These are phyloP conservation scores for Drosophila kurseongensis DNA, from an alignment of 1,140 invertebrate genomes.

Conservation along the genomic window DNA sequence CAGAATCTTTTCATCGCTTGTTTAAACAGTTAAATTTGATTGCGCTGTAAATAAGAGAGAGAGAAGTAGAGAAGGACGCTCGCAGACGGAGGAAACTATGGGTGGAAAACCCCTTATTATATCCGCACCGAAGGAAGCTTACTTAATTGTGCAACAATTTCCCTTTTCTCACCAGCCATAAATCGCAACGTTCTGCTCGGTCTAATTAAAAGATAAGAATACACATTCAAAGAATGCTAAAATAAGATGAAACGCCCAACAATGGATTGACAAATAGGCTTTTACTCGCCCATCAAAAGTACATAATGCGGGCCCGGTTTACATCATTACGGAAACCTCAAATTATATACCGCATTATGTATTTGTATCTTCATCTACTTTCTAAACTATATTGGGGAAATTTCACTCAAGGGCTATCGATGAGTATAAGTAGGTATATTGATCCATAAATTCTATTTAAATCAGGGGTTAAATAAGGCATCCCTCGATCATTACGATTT, in stretches of 20 bases:
- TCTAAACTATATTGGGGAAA: no score
- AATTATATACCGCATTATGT: no score
- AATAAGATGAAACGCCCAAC: not conserved
- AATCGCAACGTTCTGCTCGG: conserved; percentile 21
- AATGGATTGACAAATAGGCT: conserved; percentile 16
- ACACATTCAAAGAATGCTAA: conserved; percentile 8
- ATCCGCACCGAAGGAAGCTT: conserved; percentile 33
- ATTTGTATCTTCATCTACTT: no score
- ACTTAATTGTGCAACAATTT: conserved; percentile 46
- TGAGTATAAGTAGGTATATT: no score
- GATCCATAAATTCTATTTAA: no score
- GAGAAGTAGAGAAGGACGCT: conserved; percentile 14
- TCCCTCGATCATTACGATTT: no score
- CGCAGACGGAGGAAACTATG: conserved; percentile 24
- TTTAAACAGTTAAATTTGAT: conserved; percentile 78
- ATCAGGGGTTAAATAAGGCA: no score
- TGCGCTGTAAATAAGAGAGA: conserved; percentile 67
- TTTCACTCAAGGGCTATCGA: no score
- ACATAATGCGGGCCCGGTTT: not conserved
- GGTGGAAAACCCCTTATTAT: conserved; percentile 23
- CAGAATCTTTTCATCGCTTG: conserved; percentile 72
- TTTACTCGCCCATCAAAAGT: not conserved
- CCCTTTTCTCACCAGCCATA: conserved; percentile 37
- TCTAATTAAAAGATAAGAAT: conserved; percentile 45
- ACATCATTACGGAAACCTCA: no score